Percentiles rank a stretch among this genome's conserved stretches.
phyloP scores from a whole-genome alignment of 2,797 vertebrate genomes.

The Anableps anableps region DNA sequence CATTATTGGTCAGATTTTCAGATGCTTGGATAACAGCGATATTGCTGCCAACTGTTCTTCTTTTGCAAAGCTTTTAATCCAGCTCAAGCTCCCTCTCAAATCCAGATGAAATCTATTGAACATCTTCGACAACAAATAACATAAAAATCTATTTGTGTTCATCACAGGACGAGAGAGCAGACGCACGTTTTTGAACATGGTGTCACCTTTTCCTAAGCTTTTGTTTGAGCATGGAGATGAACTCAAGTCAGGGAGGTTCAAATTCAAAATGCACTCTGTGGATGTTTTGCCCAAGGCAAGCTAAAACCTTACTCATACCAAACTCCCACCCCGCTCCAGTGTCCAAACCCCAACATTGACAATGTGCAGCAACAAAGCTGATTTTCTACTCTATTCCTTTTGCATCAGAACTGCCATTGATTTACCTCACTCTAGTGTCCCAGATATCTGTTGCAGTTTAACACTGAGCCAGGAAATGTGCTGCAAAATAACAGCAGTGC shows the following conservation, averaged over 20 bases:
- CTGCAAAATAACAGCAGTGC: neutral
- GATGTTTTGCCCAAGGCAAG: slow-evolving; percentile 48
- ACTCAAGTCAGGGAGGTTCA: slow-evolving; percentile 49
- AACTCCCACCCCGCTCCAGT: neutral
- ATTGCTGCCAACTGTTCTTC: slow-evolving; percentile 33
- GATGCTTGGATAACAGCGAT: slow-evolving; percentile 14
- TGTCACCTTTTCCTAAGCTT: slow-evolving; percentile 37
- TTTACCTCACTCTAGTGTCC: slow-evolving; percentile 24
- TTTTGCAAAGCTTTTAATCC: slow-evolving; percentile 39
- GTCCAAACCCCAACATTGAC: slow-evolving; percentile 32
- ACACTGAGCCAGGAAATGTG: neutral
- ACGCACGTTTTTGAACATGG: slow-evolving; percentile 1
- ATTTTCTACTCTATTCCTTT: slow-evolving; percentile 40
- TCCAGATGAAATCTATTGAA: slow-evolving; percentile 30
- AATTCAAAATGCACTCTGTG: slow-evolving; percentile 54
- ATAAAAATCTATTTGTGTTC: slow-evolving; percentile 9
- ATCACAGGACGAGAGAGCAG: slow-evolving; percentile 11
- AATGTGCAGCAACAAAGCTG: slow-evolving; percentile 37
- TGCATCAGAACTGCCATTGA: slow-evolving; percentile 49
- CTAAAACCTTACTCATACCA: slow-evolving; percentile 19
- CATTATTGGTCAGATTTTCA: slow-evolving; percentile 41
- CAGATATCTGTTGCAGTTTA: slow-evolving; percentile 27
- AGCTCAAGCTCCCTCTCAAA: slow-evolving; percentile 26
- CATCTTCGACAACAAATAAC: slow-evolving; percentile 12
- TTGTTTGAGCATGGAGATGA: slow-evolving; percentile 37